These are phyloP conservation scores for Chelonus formosanus DNA, from an alignment of 2,888 invertebrate species.

Conservation along the genomic window DNA sequence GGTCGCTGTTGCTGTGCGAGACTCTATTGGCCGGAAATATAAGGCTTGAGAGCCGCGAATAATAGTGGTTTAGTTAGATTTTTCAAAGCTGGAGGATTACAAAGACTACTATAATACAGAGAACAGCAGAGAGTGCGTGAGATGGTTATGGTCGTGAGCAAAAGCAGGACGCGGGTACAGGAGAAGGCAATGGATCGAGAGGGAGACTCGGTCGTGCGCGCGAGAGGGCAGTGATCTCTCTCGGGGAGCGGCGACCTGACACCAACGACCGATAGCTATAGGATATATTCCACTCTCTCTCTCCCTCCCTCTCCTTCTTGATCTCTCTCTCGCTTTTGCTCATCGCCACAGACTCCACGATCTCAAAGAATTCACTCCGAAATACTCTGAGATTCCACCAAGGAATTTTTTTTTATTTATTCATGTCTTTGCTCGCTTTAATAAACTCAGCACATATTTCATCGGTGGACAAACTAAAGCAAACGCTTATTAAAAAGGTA, in stretches of 20 bases:
- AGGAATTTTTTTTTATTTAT: no score
- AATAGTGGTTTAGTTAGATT: no score
- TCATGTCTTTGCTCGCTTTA: no score
- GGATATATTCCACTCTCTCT: slow-evolving; percentile 27
- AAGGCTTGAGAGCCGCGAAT: slow-evolving; percentile 1
- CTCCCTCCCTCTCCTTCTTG: neutral
- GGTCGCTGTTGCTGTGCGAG: slow-evolving; percentile 50
- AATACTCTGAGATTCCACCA: no score
- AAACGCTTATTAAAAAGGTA: no score
- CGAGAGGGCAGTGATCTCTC: slow-evolving; percentile 64
- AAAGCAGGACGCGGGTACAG: slow-evolving; percentile 23
- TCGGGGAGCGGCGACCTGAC: slow-evolving; percentile 64
- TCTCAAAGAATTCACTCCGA: neutral
- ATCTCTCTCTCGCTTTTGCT: neutral
- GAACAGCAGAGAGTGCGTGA: no score
- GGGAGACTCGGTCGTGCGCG: slow-evolving; percentile 57
- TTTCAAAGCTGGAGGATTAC: no score
- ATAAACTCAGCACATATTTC: no score
- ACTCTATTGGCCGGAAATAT: slow-evolving; percentile 49
- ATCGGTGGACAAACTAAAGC: no score
- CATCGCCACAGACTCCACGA: slow-evolving; percentile 35
- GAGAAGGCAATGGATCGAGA: slow-evolving; percentile 44
- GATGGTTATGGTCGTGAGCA: no score
- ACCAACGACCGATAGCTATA: slow-evolving; percentile 55
- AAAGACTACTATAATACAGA: no score